Percentiles rank a stretch among this genome's conserved stretches.
These are phyloP conservation scores for Whitmania pigra DNA, from an alignment of 1,140 invertebrate species.

Conservation along the genomic window DNA sequence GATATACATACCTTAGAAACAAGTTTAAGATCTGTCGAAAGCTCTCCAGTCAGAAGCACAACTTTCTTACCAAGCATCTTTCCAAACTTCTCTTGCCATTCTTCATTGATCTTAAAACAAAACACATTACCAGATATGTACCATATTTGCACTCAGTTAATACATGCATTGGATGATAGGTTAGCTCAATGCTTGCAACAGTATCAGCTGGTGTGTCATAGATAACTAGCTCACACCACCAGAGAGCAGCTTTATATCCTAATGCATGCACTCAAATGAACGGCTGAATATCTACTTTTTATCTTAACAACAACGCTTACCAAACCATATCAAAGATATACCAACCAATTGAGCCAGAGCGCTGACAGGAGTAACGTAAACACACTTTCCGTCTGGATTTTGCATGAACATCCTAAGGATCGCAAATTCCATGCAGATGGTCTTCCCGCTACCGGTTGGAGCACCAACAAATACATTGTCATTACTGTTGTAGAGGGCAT, in stretches of 20 bases:
- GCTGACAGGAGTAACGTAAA: constrained; percentile 85
- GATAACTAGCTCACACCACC: no score
- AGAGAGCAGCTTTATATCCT: background rate
- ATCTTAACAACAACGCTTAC: background rate
- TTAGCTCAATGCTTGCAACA: no score
- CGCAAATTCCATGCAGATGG: constrained; percentile 90
- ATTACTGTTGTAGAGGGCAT: constrained; percentile 93
- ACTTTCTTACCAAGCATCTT: constrained; percentile 63
- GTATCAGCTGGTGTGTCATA: no score
- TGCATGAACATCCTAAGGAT: constrained; percentile 70
- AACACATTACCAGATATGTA: background rate
- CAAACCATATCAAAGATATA: background rate
- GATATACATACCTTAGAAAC: constrained; percentile 41
- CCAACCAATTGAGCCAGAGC: constrained; percentile 67
- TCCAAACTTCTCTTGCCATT: constrained; percentile 82
- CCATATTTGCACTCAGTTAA: background rate
- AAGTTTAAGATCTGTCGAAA: constrained; percentile 86
- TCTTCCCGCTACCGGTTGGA: constrained; percentile 92
- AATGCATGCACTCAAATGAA: background rate
- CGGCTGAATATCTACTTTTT: no score
- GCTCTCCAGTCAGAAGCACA: constrained; percentile 91
- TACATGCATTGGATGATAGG: background rate
- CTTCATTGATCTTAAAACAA: constrained; percentile 54
- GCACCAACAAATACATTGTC: constrained; percentile 98
- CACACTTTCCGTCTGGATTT: constrained; percentile 52